Base-by-base conservation (phyloP, 1,140 invertebrate species). In the Antheraea pernyi region DNA sequence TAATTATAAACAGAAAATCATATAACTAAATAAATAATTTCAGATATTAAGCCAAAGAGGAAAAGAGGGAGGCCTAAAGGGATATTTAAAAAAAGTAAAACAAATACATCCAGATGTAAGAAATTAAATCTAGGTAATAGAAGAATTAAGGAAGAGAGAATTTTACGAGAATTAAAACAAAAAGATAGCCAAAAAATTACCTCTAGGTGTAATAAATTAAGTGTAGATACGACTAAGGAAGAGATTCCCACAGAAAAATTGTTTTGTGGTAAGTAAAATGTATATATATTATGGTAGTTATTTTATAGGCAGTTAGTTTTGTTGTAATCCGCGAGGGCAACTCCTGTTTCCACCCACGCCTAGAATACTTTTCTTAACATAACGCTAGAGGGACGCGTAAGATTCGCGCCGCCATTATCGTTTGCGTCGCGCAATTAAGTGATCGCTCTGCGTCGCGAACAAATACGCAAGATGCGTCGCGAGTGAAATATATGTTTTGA, bases 261-360 rank as follows among this genome's bases (percentile, higher is more conserved):
- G 19, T 58, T 48, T 10, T 70, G 69, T 36, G 69, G 69, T 70
- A 65, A 42, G 13, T 69, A 59, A 65, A 18, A 42, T 13, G 22
- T 37, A 63, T n/a, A 30, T 36, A 11, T 9, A 5, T 19, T 62
- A 62, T 7, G n/a, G n/a, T n/a, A n/a, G n/a, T n/a, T n/a, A n/a
- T n/a, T n/a, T n/a, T n/a, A n/a, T n/a, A n/a, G n/a, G n/a, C n/a
- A n/a, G n/a, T n/a, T n/a, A n/a, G n/a, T n/a, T n/a, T n/a, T n/a
- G n/a, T n/a, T n/a, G n/a, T n/a, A n/a, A n/a, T n/a, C n/a, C n/a
- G n/a, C n/a, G n/a, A n/a, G n/a, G n/a, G n/a, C n/a, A n/a, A n/a
- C n/a, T n/a, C n/a, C n/a, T n/a, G n/a, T n/a, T n/a, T n/a, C n/a
- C n/a, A n/a, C n/a, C n/a, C n/a, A n/a, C 61, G n/a, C 37, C 37